Evolutionary conservation across 2,888 invertebrate genomes (phyloP), one percentile per base, ranked within the genome.

Genomic region (Dermolepida albohirtum): DNA sequence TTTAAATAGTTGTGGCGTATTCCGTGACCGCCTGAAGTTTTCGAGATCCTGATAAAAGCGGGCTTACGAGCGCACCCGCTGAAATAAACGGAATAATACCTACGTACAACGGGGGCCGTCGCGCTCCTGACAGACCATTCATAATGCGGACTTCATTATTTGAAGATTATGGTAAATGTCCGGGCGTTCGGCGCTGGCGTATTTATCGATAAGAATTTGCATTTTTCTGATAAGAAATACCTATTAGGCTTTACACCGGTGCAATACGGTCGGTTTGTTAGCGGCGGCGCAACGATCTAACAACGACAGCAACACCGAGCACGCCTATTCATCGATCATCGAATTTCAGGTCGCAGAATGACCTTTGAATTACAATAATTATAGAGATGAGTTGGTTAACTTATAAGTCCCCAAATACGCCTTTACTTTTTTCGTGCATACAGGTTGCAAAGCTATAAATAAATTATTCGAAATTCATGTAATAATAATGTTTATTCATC

Each of bases 71-170:
- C 5, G 55, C 16, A 39, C 22, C 55, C 40, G 55, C 14, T 14
- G 14, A 8, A 34, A 34, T 34, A 34, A 34, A 34, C 34, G 34
- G 10, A 34, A 34, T 34, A 10, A 34, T 34, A 22, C 22, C 4
- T 22, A 22, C 22, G 22, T 22, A 34, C 34, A 10, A 8, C 34
- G 34, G 34, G 50, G 22, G 59, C 29, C 14, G 64, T 70, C 72
- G 77, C 75, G 72, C 73, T 70, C 75, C 76, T 79, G 80, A 78
- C 79, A 78, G 79, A 77, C 77, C 78, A 80, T 80, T 80, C 79
- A 80, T 80, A 80, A 80, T 77, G 72, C 74, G 75, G 72, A 78
- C 78, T 80, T 78, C 78, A 77, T 80, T 80, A 80, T 79, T 78
- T 75, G 78, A 78, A 78, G 78, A 79, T 79, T 79, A 80, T 80